A percentile compares a stretch with the other conserved stretches of the same genome.
These are phyloP conservation scores for Trichonephila clavipes DNA, from an alignment of 1,140 invertebrate species.

Conservation along the genomic window DNA sequence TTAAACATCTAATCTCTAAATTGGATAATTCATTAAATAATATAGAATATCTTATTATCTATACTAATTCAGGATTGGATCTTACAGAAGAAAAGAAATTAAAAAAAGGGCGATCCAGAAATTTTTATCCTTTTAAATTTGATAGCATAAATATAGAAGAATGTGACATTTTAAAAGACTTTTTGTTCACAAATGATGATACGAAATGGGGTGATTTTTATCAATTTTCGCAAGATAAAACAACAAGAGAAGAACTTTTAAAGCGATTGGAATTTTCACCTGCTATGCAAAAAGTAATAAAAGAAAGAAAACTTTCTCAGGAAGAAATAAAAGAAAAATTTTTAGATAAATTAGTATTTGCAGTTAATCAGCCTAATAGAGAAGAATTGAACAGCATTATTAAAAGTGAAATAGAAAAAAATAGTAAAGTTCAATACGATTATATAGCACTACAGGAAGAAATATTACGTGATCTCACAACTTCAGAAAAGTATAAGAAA, in stretches of 20 bases:
- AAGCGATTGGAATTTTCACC: constrained; percentile 48
- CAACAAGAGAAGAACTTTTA: constrained; percentile 49
- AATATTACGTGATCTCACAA: constrained; percentile 22
- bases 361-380: constrained; percentile 66
- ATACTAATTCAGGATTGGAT: constrained; percentile 54
- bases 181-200: constrained; percentile 43
- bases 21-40: constrained; percentile 25
- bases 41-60: constrained; percentile 41
- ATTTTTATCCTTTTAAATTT: constrained; percentile 64
- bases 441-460: constrained; percentile 42
- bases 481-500: not conserved
- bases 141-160: constrained; percentile 48
- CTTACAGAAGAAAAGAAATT: constrained; percentile 59
- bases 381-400: constrained; percentile 57
- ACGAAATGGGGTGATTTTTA: not conserved
- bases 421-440: constrained; percentile 26
- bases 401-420: constrained; percentile 58
- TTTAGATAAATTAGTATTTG: constrained; percentile 63
- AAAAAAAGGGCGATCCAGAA: constrained; percentile 37
- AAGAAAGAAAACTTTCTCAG: constrained; percentile 43
- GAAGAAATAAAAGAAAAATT: no score
- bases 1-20: constrained; percentile 57
- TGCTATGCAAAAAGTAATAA: constrained; percentile 41
- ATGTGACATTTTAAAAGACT: constrained; percentile 55
- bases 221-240: constrained; percentile 55